Evolutionary conservation across 2,888 invertebrate species (phyloP), one percentile per base, ranked within the genome.

Genomic region (Sphecodes monilicornis): DNA sequence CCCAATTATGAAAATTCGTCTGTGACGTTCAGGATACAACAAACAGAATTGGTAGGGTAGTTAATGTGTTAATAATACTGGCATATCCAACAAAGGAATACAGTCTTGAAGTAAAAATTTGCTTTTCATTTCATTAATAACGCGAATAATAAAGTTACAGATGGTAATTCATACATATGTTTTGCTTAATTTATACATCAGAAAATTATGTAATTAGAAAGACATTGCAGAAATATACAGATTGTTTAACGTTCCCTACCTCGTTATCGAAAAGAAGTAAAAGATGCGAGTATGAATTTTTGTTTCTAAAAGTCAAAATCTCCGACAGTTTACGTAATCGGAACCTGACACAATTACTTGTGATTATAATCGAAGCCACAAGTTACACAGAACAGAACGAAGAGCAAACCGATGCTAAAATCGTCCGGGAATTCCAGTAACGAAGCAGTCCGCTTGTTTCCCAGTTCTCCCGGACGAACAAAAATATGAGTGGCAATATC

Each of bases 401-500:
- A 32, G 18, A 64, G 18, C 2, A 32, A 32, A 32, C 6, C 64
- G 32, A 29, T 8, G 32, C 32, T 13, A 16, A 64, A 32, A 32
- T 16, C 64, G 60, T 11, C 13, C 29, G 29, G 26, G 10, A 32
- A 60, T 60, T 32, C 60, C 26, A 8, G 6, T 36, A 18, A 36
- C 66, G 36, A 66, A 29, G 32, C 36, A 1, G 11, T 1, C 32
- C 10, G 10, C 22, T 11, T 10, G 22, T 36, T 32, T 66, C n/a
- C n/a, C n/a, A n/a, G 66, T 22, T 29, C 36, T n/a, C 22, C 66
- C 8, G 36, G 10, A 36, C 66, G 66, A 66, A 66, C 36, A 36
- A 22, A 66, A 36, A 32, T 66, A 66, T 32, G 66, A 66, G 66
- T 66, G 66, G 50, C 66, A 36, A 81, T 66, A 54, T 79, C 46